Evolutionary conservation across 30 jellyfish, hydroid and myxozoan species (phyloP).

Genomic region (Hydractinia echinata): DNA sequence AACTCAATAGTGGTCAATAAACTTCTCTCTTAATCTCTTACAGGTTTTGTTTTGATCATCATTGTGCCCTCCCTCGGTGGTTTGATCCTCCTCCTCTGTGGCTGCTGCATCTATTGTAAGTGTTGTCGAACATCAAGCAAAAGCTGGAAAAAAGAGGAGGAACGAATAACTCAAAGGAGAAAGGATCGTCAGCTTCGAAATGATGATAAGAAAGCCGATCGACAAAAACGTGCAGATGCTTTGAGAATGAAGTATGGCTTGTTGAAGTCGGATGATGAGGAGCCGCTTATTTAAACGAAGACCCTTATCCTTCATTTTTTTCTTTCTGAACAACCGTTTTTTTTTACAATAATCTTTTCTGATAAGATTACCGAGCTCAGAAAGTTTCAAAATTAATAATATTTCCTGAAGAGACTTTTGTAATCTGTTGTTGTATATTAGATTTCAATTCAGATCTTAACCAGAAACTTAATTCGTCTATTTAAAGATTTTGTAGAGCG

Average conservation of each 20-base stretch:
- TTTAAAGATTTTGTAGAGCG: too few relatives aligned
- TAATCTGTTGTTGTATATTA: too few relatives aligned
- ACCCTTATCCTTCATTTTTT: too few relatives aligned
- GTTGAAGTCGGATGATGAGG: slow-evolving; percentile 87
- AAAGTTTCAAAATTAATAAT: too few relatives aligned
- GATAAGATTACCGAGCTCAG: too few relatives aligned
- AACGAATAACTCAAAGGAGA: slow-evolving; percentile 55
- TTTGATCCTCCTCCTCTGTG: slow-evolving; percentile 82
- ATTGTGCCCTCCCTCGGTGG: slow-evolving; percentile 82
- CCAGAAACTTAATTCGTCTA: too few relatives aligned
- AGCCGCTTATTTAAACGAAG: slow-evolving; percentile 42
- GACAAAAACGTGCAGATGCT: slow-evolving; percentile 75
- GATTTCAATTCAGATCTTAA: too few relatives aligned
- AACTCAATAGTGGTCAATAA: too few relatives aligned
- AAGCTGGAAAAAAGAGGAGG: slow-evolving; percentile 70
- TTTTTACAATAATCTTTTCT: too few relatives aligned
- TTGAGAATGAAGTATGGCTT: slow-evolving; percentile 92
- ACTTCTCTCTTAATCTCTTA: not conserved
- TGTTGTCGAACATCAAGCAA: slow-evolving; percentile 77
- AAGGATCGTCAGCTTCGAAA: slow-evolving; percentile 58
- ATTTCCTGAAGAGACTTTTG: too few relatives aligned
- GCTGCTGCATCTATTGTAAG: slow-evolving; percentile 95
- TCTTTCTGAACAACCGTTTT: too few relatives aligned
- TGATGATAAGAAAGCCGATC: slow-evolving; percentile 61
- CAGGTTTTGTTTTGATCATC: slow-evolving; percentile 82